A percentile compares a stretch with the other conserved stretches of the same genome.
These are phyloP conservation scores for Emydura subglobosa DNA, from an alignment of 2,113 vertebrate species.

Conservation along the genomic window DNA sequence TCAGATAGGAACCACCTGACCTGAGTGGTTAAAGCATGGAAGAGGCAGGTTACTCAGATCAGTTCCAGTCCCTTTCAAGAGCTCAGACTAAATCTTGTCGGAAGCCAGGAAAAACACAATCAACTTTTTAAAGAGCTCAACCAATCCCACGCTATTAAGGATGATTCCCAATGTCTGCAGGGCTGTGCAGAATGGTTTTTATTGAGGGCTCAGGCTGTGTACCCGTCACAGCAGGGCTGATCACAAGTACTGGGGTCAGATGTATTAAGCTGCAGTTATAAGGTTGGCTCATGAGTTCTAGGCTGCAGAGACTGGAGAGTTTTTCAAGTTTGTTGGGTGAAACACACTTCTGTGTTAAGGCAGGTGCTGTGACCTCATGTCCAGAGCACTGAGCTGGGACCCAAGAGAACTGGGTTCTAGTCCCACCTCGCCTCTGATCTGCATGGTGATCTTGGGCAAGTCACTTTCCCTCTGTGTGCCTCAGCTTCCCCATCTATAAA, in stretches of 20 bases:
- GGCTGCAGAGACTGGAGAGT: background rate
- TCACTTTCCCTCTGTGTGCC: background rate
- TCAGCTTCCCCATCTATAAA: background rate
- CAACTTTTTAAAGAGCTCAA: background rate
- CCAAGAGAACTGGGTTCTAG: background rate
- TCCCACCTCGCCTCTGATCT: background rate
- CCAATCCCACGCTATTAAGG: background rate
- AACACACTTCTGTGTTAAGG: background rate
- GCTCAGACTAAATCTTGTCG: background rate
- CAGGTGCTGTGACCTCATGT: background rate
- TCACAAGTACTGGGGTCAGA: background rate
- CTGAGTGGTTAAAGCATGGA: background rate
- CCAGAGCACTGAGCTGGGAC: background rate
- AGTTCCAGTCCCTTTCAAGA: background rate
- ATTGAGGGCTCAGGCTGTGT: background rate
- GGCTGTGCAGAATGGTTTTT: background rate
- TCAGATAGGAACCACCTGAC: background rate
- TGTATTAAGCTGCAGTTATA: background rate
- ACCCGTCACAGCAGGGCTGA: fast-evolving
- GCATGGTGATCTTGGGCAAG: background rate
- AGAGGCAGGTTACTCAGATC: background rate
- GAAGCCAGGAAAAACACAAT: background rate
- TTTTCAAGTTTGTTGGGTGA: background rate
- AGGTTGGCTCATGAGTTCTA: background rate
- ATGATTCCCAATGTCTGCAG: background rate